phyloP scores from a whole-genome alignment of 2,113 vertebrate species.

The Cinclus cinclus region DNA sequence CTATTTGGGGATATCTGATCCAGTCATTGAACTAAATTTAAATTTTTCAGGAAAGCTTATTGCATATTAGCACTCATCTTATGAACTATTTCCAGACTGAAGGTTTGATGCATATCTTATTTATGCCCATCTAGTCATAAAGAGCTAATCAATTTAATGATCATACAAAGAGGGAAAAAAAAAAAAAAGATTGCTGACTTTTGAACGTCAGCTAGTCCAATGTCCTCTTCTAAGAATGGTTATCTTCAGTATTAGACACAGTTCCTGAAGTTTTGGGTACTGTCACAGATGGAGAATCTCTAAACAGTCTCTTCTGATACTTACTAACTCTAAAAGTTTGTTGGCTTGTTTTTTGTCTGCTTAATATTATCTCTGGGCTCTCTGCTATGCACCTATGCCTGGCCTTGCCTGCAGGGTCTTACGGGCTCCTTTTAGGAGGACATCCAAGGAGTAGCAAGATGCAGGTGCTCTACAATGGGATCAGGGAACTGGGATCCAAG shows the following conservation, averaged over 20 bases:
- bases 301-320: not conserved
- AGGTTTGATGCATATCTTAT: not conserved
- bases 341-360: not conserved
- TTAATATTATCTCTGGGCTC: not conserved
- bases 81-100: not conserved
- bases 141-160: not conserved
- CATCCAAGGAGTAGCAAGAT: not conserved
- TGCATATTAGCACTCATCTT: not conserved
- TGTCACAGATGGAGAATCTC: not conserved
- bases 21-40: not conserved
- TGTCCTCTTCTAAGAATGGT: not conserved
- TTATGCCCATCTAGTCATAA: not conserved
- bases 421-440: fast-evolving
- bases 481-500: not conserved
- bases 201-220: not conserved
- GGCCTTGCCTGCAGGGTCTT: not conserved
- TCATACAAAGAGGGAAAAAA: not conserved
- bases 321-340: not conserved
- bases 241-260: not conserved
- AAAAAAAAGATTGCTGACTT: not conserved
- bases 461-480: fast-evolving
- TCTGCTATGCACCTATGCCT: not conserved
- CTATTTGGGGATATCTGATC: not conserved
- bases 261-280: not conserved
- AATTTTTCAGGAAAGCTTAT: not conserved